Base-by-base conservation (phyloP, 1,140 invertebrate species). In the Leptinotarsa defecta region DNA sequence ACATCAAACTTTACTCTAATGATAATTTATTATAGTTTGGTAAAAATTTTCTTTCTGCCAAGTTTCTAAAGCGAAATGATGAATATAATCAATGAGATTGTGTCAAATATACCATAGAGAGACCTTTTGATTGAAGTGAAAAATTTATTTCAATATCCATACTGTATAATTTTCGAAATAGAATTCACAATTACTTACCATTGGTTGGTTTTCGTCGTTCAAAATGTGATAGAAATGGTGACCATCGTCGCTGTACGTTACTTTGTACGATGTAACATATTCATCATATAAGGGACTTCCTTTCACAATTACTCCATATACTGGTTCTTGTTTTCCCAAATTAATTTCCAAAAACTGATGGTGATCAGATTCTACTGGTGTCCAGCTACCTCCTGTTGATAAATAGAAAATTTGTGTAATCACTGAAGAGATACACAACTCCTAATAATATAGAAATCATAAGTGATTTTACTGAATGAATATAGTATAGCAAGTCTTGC, bases 201-300 rank as follows among this genome's bases (percentile, higher is more conserved):
- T 13, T 49, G 75, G 72, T 5, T 78, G 17, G 20, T 70, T 65
- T 67, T 80, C 48, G 1, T 79, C 27, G 76, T 82, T 83, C 70
- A 76, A 79, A 68, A 77, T 79, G 72, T 78, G 80, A 61, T 71
- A 77, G 64, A 79, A 83, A 11, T 48, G 71, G 22, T 68, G 19
- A 48, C 75, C 75, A 24, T 75, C 80, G 6, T 77, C 77, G 34
- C 92, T 93, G 80, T 92, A 92, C 71, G 92, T 83, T 5, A 95
- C 85, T 77, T 90, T 88, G 76, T 92, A 95, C 74, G 92, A 92
- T 4, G 93, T 94, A 19, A 95, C 91, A 82, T 90, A 94, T 80
- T 93, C 90, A 78, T 93, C 88, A 67, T 89, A 89, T 2, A 87
- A 74, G 0, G 90, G 88, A 84, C 87, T 91, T 22, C 94, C 94